Evolutionary conservation across 2,113 vertebrate genomes (phyloP).

Genomic region (Hyperopisus bebe): DNA sequence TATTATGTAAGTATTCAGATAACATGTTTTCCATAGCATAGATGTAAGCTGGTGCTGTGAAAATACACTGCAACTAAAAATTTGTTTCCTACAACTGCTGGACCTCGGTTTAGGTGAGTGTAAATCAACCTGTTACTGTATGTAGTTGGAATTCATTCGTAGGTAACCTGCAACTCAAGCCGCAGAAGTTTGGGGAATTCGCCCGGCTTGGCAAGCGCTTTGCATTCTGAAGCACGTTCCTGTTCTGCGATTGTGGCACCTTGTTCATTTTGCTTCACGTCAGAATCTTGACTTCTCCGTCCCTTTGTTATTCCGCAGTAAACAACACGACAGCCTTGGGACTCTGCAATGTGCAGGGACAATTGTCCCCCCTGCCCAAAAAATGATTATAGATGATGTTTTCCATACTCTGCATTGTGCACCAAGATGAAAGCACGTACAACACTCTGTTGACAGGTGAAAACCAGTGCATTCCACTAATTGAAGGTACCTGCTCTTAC

Average conservation of each 20-base stretch:
- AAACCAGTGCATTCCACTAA: conserved; percentile 57
- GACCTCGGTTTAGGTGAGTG: not conserved
- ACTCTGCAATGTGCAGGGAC: conserved; percentile 51
- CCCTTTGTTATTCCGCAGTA: conserved; percentile 71
- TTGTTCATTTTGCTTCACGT: conserved; percentile 57
- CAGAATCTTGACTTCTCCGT: conserved; percentile 59
- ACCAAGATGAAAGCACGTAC: conserved; percentile 59
- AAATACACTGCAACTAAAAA: not conserved
- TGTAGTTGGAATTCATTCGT: not conserved
- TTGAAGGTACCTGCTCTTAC: conserved; percentile 56
- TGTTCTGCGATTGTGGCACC: conserved; percentile 48
- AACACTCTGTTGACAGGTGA: conserved; percentile 64
- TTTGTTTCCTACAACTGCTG: not conserved
- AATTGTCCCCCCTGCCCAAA: conserved; percentile 45
- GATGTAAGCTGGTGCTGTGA: not conserved
- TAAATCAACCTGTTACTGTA: not conserved
- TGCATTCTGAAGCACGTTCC: conserved; percentile 36
- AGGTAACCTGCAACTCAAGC: no score
- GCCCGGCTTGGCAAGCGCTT: not conserved
- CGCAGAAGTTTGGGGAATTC: not conserved
- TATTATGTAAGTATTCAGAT: not conserved
- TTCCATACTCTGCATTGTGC: conserved; percentile 52
- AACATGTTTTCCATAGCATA: not conserved
- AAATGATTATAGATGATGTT: conserved; percentile 64
- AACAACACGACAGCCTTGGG: conserved; percentile 67